Conservation (phyloP, 2,113 vertebrate species). For the Aleadryas rufinucha region DNA sequence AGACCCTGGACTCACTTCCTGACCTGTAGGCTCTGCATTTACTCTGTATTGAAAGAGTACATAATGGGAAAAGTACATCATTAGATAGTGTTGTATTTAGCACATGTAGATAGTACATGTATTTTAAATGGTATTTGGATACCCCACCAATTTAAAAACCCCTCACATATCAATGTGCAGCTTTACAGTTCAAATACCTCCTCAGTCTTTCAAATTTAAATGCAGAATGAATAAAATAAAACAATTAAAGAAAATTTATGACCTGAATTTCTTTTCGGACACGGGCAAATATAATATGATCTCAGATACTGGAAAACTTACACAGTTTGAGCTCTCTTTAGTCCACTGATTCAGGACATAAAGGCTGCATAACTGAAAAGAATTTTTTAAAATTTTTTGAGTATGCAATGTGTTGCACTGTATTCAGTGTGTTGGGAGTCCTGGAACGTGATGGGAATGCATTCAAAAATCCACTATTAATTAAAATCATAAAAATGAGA, state of each 20-base stretch:
- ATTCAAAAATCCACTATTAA: background rate
- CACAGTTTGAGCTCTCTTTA: background rate
- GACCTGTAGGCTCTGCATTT: background rate
- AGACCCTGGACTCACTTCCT: background rate
- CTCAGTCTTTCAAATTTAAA: background rate
- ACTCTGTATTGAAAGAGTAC: background rate
- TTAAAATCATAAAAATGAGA: background rate
- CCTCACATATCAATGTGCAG: background rate
- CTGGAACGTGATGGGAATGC: background rate
- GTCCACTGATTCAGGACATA: background rate
- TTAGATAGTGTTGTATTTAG: background rate
- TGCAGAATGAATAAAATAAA: background rate
- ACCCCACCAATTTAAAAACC: accelerated
- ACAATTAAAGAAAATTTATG: background rate
- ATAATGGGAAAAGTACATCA: background rate
- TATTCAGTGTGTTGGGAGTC: background rate
- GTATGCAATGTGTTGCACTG: background rate
- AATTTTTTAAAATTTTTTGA: background rate
- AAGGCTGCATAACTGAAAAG: background rate
- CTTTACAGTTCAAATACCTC: background rate
- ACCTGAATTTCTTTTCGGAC: background rate
- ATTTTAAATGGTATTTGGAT: background rate
- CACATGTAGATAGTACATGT: too few relatives aligned
- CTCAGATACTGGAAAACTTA: background rate
- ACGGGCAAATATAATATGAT: background rate